Evolutionary conservation across 2,113 vertebrate genomes (phyloP).

Genomic region (Circaetus cinerascens): DNA sequence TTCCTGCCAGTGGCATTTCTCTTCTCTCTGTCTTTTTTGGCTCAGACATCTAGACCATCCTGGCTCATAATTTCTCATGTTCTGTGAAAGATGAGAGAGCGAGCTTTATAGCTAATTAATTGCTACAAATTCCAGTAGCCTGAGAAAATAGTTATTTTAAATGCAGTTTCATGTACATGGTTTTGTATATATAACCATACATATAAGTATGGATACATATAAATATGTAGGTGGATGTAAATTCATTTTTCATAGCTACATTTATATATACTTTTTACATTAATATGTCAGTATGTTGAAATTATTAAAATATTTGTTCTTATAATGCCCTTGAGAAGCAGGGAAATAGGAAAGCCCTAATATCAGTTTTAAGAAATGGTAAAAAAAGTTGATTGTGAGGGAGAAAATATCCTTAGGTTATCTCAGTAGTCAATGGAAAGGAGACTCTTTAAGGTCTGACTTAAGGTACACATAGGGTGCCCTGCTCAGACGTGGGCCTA

Average conservation of each 20-base stretch:
- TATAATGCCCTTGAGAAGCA: background rate
- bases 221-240: background rate
- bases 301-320: background rate
- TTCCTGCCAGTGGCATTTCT: background rate
- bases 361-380: background rate
- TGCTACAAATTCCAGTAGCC: background rate
- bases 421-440: background rate
- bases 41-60: background rate
- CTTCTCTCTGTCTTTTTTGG: background rate
- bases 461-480: background rate
- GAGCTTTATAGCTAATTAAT: background rate
- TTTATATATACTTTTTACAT: background rate
- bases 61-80: background rate
- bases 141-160: background rate
- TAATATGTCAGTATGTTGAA: background rate
- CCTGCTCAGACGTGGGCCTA: background rate
- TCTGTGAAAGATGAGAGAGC: background rate
- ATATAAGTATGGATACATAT: background rate
- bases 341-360: background rate
- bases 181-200: background rate
- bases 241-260: background rate
- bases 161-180: background rate
- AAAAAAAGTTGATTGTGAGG: background rate
- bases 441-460: background rate
- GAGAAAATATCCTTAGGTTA: background rate